Base-by-base conservation (phyloP, 53 echinoderm and acorn worm genomes). In the Mesocentrotus franciscanus region DNA sequence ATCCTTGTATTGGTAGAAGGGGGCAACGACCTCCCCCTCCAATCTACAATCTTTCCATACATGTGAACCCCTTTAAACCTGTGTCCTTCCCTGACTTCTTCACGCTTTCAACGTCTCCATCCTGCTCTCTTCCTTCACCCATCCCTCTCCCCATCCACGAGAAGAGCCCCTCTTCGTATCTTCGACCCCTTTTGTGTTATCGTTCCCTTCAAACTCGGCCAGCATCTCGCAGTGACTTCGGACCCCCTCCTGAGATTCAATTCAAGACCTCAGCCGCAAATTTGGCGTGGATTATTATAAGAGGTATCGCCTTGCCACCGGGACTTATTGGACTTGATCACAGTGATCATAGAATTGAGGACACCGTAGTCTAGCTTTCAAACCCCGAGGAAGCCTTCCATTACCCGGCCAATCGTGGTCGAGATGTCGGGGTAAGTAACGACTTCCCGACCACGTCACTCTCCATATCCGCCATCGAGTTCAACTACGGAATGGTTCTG, bases 261-360 rank as follows among this genome's bases (percentile, higher is more conserved):
- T 94, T 94, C 83, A 35, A 94, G 94, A 94, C 94, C 84, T 61
- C 39, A 79, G 84, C 94, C 94, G 94, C 94, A 94, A 94, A 94
- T 60, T 79, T 34, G 81, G 83, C 83, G 29, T 29, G 94, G 83
- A 94, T 94, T 94, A 94, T 94, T 60, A 36, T 94, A 79, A 94
- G 94, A 83, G 84, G 94, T 94, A 94, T 94, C 94, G 62, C 83
- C 94, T 94, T 94, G 58, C 94, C 60, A 61, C 36, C 35, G 84
- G 94, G 84, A 26, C 60, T 94, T 94, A 94, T 94, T 94, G 94
- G 94, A 30, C 84, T 33, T 83, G 84, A 94, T 83, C 76, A 93
- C 36, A 16, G 64, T 92, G 92, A 92, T 92, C 92, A 61, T 24
- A 5, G 90, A 60, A 62, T 68, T 29, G 92, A 27, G 92, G 92